A percentile compares a stretch with the other conserved stretches of the same genome.
These are phyloP conservation scores for Lysandra bellargus DNA, from an alignment of 2,888 invertebrate genomes.

Conservation along the genomic window DNA sequence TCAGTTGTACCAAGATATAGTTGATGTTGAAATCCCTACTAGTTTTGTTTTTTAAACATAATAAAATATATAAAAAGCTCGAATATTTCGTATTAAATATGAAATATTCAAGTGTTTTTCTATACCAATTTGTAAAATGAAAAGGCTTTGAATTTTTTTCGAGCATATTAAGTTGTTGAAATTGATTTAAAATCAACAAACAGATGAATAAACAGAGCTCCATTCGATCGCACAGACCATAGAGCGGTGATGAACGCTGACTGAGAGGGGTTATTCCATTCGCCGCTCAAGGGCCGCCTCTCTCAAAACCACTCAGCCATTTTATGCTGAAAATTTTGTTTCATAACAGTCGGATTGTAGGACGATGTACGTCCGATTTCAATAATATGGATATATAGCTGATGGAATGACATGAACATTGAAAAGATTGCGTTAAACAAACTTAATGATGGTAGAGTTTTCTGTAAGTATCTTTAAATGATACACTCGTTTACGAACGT, in stretches of 20 bases:
- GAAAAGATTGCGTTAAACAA: not conserved
- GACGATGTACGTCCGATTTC: not conserved
- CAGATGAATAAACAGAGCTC: conserved; percentile 1
- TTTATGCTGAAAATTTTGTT: conserved; percentile 43
- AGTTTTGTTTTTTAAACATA: too few relatives aligned
- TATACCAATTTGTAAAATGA: conserved; percentile 41
- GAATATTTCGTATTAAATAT: not conserved
- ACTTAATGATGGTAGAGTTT: not conserved
- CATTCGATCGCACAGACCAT: conserved; percentile 35
- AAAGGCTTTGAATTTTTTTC: conserved; percentile 49
- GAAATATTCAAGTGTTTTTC: not conserved
- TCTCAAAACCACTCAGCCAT: conserved; percentile 43
- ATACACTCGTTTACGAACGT: not conserved
- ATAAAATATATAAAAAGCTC: not conserved
- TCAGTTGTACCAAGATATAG: too few relatives aligned
- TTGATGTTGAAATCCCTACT: too few relatives aligned
- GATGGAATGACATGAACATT: not conserved
- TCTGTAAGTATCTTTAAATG: not conserved
- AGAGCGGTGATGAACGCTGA: conserved; percentile 38
- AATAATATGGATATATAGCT: not conserved
- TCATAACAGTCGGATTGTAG: conserved; percentile 34
- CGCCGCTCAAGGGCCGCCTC: conserved; percentile 39
- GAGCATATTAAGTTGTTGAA: not conserved
- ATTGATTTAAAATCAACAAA: conserved; percentile 17
- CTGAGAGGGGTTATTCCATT: conserved; percentile 43